These are phyloP conservation scores for Empidonax traillii DNA, from an alignment of 2,113 vertebrate species.

Conservation along the genomic window DNA sequence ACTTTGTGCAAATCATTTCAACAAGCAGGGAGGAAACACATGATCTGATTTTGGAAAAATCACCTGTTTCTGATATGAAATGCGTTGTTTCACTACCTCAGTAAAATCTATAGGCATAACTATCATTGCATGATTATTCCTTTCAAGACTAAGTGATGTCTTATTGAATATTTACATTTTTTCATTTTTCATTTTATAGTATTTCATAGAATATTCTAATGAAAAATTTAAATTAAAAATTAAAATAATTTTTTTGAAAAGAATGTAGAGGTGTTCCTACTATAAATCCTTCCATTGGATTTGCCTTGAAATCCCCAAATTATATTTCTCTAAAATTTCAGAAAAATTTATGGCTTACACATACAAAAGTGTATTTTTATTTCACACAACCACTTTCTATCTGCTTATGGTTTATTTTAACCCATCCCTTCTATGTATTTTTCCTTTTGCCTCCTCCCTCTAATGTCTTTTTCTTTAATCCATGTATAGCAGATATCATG, in stretches of 20 bases:
- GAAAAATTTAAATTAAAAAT: neutral
- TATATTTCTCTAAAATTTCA: neutral
- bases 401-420: neutral
- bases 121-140: neutral
- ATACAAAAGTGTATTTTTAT: neutral
- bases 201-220: neutral
- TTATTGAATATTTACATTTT: neutral
- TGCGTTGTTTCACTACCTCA: neutral
- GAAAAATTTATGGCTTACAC: neutral
- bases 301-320: neutral
- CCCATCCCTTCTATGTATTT: neutral
- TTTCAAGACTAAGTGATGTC: neutral
- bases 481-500: neutral
- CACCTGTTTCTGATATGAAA: neutral
- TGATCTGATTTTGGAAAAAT: neutral
- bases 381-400: neutral
- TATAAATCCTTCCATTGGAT: neutral
- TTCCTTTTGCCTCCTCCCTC: neutral
- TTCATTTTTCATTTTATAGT: neutral
- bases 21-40: rapidly evolving
- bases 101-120: neutral
- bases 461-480: neutral
- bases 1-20: neutral
- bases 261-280: neutral
- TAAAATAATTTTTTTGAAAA: neutral